Evolutionary conservation across 2,797 vertebrate genomes (phyloP).

Genomic region (Paguma larvata): DNA sequence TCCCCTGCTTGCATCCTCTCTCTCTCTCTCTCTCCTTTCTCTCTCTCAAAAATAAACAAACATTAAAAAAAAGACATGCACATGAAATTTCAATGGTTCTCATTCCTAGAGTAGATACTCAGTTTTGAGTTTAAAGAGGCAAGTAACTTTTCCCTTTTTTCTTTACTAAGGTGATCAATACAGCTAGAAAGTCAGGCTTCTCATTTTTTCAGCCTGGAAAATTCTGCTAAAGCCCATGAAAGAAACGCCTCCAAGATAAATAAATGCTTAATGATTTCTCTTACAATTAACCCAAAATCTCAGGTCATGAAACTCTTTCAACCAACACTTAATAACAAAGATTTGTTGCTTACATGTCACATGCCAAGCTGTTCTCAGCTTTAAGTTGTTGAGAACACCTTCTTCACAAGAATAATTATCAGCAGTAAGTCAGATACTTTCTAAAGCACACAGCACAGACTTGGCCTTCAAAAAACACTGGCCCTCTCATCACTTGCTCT

Average conservation of each 20-base stretch:
- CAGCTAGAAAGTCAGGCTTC: background rate
- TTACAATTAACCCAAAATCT: constrained; percentile 1
- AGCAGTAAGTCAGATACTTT: background rate
- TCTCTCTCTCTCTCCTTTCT: no score
- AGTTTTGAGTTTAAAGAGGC: background rate
- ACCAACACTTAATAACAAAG: background rate
- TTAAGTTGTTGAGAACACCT: background rate
- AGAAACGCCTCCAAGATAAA: background rate
- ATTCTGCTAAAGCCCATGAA: background rate
- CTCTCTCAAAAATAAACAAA: no score
- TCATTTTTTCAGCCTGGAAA: background rate
- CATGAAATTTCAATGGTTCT: background rate
- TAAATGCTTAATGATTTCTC: background rate
- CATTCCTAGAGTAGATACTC: background rate
- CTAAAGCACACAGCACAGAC: background rate
- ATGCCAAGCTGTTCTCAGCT: background rate
- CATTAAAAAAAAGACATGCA: background rate
- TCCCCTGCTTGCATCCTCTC: no score
- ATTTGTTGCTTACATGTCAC: background rate
- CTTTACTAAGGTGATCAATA: constrained; percentile 2
- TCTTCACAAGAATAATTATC: background rate
- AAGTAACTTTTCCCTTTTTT: background rate
- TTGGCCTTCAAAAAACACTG: background rate
- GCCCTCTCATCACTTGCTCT: background rate
- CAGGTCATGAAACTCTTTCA: background rate